Evolutionary conservation across 2,888 invertebrate species (phyloP), one percentile per base, ranked within the genome.

Genomic region (Mesoligia furuncula): DNA sequence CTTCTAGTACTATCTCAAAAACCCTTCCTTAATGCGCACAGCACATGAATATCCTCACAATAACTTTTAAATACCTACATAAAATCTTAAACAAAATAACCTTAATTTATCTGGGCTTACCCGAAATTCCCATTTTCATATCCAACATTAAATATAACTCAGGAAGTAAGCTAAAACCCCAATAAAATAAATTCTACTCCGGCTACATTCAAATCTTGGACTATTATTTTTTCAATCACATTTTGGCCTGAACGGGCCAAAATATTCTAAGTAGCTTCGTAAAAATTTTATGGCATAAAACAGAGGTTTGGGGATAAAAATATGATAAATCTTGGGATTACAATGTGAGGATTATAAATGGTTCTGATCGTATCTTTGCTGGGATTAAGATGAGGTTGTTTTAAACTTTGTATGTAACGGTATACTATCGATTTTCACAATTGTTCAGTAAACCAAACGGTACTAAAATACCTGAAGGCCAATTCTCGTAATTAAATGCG

Each of bases 81-180:
- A 45, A 73, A 66, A 54, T 31, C 2, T 11, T n/a, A 54, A 79
- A 54, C 45, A 45, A 74, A 62, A 59, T 42, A 61, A 54, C 17
- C 65, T n/a, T 72, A 73, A 78, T 83, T 74, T 79, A 83, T 82
- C 68, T 48, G 59, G 84, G 68, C 31, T 27, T 62, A 15, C 24
- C 64, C 51, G 20, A 59, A 17, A 65, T 69, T 31, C 17, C 59
- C 36, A 66, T 31, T 70, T 80, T 76, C 45, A 54, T 48, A 72
- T 39, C 8, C 36, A 17, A 66, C 45, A 64, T 75, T 72, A 62
- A 75, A 79, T 75, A 75, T 72, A 51, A 75, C 62, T 79, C 42
- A 66, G 72, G 48, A 80, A 76, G 27, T 39, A 75, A 59, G 70
- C 57, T 54, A 31, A 70, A 24, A 51, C 4, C 24, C 59, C 13